Base-by-base conservation (phyloP, 2,113 vertebrate species). In the Pollimyrus isidori region DNA sequence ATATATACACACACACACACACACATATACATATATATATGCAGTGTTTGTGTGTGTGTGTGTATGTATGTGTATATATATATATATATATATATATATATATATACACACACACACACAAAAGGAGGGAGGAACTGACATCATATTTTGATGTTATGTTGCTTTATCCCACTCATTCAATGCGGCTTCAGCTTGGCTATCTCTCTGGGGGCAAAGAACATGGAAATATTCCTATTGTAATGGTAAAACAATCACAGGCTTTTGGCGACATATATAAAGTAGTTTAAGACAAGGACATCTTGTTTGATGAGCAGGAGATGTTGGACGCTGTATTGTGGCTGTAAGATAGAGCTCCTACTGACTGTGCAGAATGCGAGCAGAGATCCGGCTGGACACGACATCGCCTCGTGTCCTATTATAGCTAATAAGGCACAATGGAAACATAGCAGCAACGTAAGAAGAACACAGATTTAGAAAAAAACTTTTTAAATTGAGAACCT, bases 401-500 rank as follows among this genome's bases (percentile, higher is more conserved):
- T 88, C 76, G 92, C 92, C 92, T 88, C 88, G 50, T 85, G 86
- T 94, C 93, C 23, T 15, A 15, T 50, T 15, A 90, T 91, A 94
- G 87, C 92, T 94, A 90, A 95, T 92, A 93, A 93, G 92, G 91
- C 91, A 93, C 92, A 93, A 95, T 95, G 90, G 93, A 94, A 93
- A 92, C 93, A 92, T 35, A 86, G 90, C 90, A 92, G 92, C 88
- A 91, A 89, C 88, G 90, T 89, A 80, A 90, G 73, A 91, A 92
- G 49, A 89, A 56, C 92, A 65, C 92, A 89, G 91, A 19, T 53
- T 53, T 53, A 4, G 6, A 45, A 1, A 4, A 4, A 52, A 52
- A 48, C 93, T 92, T 93, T 93, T 94, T 93, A 95, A 95, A 92
- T 26, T 93, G 89, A 89, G 87, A 91, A 88, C 85, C 90, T 88